phyloP scores from a whole-genome alignment of 2,888 invertebrate species.

The Hypsopygia costalis region DNA sequence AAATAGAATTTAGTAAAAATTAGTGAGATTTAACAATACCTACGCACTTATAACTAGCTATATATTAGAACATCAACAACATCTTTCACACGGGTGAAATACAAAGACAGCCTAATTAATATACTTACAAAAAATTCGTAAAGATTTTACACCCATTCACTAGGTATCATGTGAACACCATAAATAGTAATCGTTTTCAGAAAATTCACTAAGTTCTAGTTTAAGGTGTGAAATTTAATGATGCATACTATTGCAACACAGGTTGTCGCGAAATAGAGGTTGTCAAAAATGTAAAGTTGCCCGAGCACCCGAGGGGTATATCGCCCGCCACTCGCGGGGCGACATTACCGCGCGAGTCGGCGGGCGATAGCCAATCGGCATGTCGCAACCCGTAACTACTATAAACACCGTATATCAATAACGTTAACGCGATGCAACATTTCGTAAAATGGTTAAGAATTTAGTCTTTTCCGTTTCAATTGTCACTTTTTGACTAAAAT shows the following conservation, averaged over 20 bases:
- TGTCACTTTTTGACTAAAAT: slow-evolving; percentile 71
- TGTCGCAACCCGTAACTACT: slow-evolving; percentile 50
- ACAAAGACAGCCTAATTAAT: slow-evolving; percentile 59
- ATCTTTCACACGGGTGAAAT: slow-evolving; percentile 72
- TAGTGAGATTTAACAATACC: slow-evolving; percentile 80
- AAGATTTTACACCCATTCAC: slow-evolving; percentile 53
- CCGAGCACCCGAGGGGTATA: too few species aligned
- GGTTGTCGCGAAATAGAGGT: slow-evolving; percentile 34
- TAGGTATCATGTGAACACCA: slow-evolving; percentile 49
- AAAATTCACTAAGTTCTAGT: slow-evolving; percentile 36
- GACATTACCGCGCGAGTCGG: slow-evolving; percentile 18
- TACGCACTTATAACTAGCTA: slow-evolving; percentile 62
- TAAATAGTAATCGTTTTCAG: slow-evolving; percentile 36
- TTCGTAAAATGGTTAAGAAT: slow-evolving; percentile 73
- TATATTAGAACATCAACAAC: slow-evolving; percentile 77
- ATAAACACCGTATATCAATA: slow-evolving; percentile 65
- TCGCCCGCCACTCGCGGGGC: not conserved
- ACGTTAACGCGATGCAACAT: slow-evolving; percentile 73
- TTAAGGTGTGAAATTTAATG: slow-evolving; percentile 34
- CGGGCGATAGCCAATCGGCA: slow-evolving; percentile 32
- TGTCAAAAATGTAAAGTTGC: slow-evolving; percentile 38
- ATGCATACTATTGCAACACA: slow-evolving; percentile 33
- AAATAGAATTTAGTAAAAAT: slow-evolving; percentile 81
- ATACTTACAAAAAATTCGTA: slow-evolving; percentile 59
- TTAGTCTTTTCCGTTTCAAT: slow-evolving; percentile 79